These are phyloP conservation scores for Lacanobia wlatinum DNA, from an alignment of 2,888 invertebrate species.

Conservation along the genomic window DNA sequence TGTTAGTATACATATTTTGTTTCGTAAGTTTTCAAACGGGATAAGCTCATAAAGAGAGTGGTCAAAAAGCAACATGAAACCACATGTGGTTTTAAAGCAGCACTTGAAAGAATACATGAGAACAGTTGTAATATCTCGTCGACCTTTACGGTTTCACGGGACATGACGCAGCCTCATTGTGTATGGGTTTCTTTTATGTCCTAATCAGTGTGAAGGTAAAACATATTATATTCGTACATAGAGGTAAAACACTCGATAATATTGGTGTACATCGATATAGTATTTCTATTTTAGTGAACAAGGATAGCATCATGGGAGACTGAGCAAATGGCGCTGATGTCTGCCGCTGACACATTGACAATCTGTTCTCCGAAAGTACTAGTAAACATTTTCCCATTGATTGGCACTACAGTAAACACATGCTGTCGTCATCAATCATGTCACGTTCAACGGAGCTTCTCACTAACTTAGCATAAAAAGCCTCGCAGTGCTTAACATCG, in stretches of 20 bases:
- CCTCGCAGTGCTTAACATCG: slow-evolving; percentile 60
- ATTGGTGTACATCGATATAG: too few species aligned
- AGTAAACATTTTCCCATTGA: slow-evolving; percentile 63
- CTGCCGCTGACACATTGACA: slow-evolving; percentile 59
- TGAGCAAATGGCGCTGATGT: slow-evolving; percentile 54
- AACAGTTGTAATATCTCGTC: not conserved
- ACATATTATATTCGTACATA: slow-evolving; percentile 8
- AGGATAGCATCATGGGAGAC: slow-evolving; percentile 29
- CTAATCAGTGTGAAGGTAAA: slow-evolving; percentile 36
- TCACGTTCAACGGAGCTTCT: slow-evolving; percentile 51
- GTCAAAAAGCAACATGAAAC: slow-evolving; percentile 21
- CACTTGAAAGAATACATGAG: slow-evolving; percentile 17
- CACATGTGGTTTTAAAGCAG: slow-evolving; percentile 19
- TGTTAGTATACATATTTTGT: slow-evolving; percentile 3
- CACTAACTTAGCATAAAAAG: slow-evolving; percentile 63
- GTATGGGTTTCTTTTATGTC: slow-evolving; percentile 27
- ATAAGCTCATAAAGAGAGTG: slow-evolving; percentile 2
- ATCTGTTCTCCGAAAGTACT: slow-evolving; percentile 35
- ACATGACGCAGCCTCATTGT: slow-evolving; percentile 42
- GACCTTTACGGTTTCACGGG: slow-evolving; percentile 19
- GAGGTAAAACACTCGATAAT: slow-evolving; percentile 5
- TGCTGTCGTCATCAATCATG: slow-evolving; percentile 49
- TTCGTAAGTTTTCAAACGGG: not conserved
- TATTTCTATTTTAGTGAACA: too few species aligned
- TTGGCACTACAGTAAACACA: slow-evolving; percentile 65